These are phyloP conservation scores for Pachyuromys duprasi DNA, from an alignment of 2,797 vertebrate genomes.

Conservation along the genomic window DNA sequence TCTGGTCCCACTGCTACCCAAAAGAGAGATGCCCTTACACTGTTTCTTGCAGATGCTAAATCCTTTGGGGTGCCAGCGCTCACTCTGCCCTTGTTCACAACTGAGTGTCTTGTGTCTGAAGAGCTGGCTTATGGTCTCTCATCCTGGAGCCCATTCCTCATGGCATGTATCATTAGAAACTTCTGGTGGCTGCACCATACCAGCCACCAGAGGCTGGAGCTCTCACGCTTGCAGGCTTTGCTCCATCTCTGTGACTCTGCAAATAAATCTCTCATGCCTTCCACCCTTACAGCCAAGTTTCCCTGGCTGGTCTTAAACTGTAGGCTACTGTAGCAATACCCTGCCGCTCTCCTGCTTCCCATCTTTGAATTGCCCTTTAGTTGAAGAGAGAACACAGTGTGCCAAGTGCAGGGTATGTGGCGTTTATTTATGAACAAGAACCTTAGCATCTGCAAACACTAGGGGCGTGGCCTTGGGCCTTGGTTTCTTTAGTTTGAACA, in stretches of 20 bases:
- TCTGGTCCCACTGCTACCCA: background rate
- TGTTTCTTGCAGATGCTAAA: background rate
- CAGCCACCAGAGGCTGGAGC: no score
- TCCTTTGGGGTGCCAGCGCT: background rate
- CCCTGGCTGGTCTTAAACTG: background rate
- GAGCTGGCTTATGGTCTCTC: background rate
- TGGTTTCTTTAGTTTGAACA: conserved; percentile 1
- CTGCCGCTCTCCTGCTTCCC: background rate
- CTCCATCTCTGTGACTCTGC: background rate
- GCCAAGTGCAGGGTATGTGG: background rate
- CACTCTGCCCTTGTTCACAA: background rate
- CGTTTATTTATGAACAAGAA: background rate
- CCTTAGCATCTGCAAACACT: background rate
- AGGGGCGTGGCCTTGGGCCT: background rate
- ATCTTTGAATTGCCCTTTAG: background rate
- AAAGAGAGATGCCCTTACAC: background rate
- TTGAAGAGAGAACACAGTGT: background rate
- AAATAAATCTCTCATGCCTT: background rate
- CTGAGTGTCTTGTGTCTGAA: background rate
- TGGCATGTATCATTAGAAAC: background rate
- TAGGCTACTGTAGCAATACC: background rate
- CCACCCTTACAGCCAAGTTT: background rate
- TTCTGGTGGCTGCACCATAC: background rate
- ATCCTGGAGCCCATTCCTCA: background rate
- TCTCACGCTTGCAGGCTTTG: background rate